Base-by-base conservation (phyloP, 30 jellyfish, hydroid and myxozoan species). In the Nemopilema nomurai region DNA sequence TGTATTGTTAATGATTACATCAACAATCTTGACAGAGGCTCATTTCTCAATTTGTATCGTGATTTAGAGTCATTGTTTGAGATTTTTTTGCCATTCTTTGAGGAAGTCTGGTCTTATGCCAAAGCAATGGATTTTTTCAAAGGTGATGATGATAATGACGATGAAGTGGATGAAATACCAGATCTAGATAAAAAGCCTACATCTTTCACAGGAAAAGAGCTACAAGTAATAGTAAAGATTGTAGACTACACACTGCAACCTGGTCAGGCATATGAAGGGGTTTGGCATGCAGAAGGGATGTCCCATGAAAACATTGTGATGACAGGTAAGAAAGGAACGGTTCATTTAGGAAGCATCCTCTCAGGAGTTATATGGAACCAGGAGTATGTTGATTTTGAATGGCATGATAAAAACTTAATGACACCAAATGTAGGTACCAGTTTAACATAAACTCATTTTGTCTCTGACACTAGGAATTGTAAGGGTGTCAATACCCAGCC, bases 221-320 rank as follows among this genome's bases (percentile, higher is more conserved):
- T 89, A 74, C 97, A 89, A 70, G 80, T 89, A 26, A 89, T 89
- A 17, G 71, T 90, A 18, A 89, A 89, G 87, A 89, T 89, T 0
- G 97, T 89, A 23, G 93, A 89, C 13, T 89, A 89, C 87, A 89
- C 87, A 1, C 51, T 89, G 52, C 85, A 89, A 33, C 97, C 97
- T 0, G 97, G 84, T 4, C 97, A 89, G 79, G 13, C 90, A 4
- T 89, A 81, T 77, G 97, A 89, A 76, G 97, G 97, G 18, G 97
- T 89, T 63, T 89, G 97, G 97, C 97, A 89, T 82, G 97, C 97
- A 27, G 97, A 89, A 62, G 97, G 97, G 66, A 89, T 89, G 97
- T 89, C 97, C 9, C 97, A 89, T 89, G 97, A 89, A 64, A 89
- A 89, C 52, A 89, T 89, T 49, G 97, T 89, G 49, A 89, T 89